Conservation (phyloP, 2,888 invertebrate genomes). For the Busseola fusca region DNA sequence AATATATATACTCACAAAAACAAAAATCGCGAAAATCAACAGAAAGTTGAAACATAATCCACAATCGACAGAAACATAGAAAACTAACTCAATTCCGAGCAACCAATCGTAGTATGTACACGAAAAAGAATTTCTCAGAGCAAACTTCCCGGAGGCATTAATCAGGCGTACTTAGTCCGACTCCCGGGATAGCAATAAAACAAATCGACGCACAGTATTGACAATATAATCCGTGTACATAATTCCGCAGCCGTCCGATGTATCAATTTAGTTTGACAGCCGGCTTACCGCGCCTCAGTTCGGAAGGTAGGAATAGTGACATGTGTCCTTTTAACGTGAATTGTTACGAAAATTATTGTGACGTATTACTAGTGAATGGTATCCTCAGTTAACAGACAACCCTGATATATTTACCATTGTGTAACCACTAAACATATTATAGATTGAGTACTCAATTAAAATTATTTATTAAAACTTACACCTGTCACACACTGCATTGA, state of each 20-base stretch:
- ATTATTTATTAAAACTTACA: no score
- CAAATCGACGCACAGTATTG: constrained; percentile 57
- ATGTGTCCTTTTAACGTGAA: constrained; percentile 15
- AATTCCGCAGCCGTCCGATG: constrained; percentile 57
- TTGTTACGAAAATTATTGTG: constrained; percentile 26
- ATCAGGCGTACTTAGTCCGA: constrained; percentile 56
- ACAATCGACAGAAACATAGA: background rate
- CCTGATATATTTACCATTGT: no score
- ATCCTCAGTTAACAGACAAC: no score
- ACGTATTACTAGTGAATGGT: background rate
- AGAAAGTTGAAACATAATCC: constrained; percentile 15
- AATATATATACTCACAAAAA: background rate
- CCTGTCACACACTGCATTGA: no score
- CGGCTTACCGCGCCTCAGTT: constrained; percentile 43
- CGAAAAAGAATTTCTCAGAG: constrained; percentile 33
- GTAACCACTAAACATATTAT: no score
- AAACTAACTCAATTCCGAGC: constrained; percentile 34
- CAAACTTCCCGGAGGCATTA: constrained; percentile 48
- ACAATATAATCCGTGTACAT: constrained; percentile 57
- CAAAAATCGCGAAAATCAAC: constrained; percentile 8
- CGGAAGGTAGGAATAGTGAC: constrained; percentile 20
- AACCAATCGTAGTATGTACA: constrained; percentile 12
- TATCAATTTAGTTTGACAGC: constrained; percentile 63
- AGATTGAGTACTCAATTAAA: no score
- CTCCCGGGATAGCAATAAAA: constrained; percentile 60